Conservation (phyloP, 1,140 invertebrate species). For the Hycleus cichorii region DNA sequence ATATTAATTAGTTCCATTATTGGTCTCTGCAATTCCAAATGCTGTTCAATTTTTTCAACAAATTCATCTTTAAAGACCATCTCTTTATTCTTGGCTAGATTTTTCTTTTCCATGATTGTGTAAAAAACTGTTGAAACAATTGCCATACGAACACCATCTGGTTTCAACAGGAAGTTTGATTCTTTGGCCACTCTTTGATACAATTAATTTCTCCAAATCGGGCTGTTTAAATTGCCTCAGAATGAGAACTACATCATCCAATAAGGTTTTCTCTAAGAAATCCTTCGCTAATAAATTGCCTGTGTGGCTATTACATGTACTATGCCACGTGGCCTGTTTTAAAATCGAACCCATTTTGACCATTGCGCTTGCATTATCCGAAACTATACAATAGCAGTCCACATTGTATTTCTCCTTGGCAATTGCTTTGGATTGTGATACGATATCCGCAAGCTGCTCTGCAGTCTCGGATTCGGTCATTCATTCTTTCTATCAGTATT, state of each 20-base stretch:
- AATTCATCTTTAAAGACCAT: neutral
- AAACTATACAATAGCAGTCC: neutral
- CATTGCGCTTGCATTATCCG: neutral
- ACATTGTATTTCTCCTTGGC: neutral
- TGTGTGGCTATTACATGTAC: neutral
- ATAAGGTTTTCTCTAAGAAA: neutral
- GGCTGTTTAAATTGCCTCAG: neutral
- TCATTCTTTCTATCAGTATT: neutral
- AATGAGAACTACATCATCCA: neutral
- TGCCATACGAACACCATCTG: neutral
- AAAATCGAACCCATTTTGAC: neutral
- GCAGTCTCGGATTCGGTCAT: neutral
- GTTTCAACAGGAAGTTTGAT: neutral
- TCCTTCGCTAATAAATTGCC: slow-evolving; percentile 1
- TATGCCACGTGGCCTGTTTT: neutral
- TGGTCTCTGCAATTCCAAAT: neutral
- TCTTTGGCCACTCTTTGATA: neutral
- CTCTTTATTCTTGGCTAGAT: neutral
- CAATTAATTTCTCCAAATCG: neutral
- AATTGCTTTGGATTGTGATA: neutral
- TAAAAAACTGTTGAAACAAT: neutral
- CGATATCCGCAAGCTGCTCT: neutral
- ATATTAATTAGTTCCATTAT: neutral
- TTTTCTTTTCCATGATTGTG: neutral
- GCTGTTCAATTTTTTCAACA: neutral